A percentile compares a stretch with the other conserved stretches of the same genome.
Conservation (phyloP, 2,797 vertebrate genomes). For the Gastrophryne carolinensis region DNA sequence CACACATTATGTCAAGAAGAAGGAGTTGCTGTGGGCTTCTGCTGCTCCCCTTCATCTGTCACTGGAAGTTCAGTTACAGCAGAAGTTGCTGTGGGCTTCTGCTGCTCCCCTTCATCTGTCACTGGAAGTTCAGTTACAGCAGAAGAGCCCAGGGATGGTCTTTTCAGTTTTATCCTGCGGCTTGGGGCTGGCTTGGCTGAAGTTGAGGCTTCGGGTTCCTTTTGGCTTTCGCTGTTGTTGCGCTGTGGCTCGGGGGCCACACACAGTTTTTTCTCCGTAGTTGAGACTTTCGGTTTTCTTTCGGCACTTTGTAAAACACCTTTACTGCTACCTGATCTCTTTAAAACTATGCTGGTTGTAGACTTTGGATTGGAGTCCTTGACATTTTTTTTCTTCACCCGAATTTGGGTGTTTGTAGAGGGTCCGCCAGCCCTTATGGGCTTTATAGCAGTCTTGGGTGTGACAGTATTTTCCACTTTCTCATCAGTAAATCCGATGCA, state of each 20-base stretch:
- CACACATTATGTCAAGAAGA: too few relatives aligned
- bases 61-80: background rate
- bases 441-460: constrained; percentile 57
- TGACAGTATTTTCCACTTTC: constrained; percentile 45
- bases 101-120: background rate
- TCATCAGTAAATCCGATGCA: constrained; percentile 48
- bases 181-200: constrained; percentile 27
- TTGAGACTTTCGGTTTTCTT: background rate
- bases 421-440: constrained; percentile 66
- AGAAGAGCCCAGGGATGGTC: constrained; percentile 49
- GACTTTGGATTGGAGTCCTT: constrained; percentile 6
- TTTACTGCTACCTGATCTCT: background rate
- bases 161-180: constrained; percentile 62
- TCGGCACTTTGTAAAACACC: background rate
- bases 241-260: background rate
- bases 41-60: background rate
- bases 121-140: background rate
- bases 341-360: background rate
- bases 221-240: too few relatives aligned
- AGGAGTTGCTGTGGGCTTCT: background rate
- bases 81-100: background rate
- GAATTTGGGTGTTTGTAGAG: constrained; percentile 69
- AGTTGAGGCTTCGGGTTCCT: background rate
- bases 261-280: background rate
- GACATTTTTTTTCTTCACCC: constrained; percentile 65